Evolutionary conservation across 2,888 invertebrate genomes (phyloP).

Genomic region (Dicyrtoma fusca): DNA sequence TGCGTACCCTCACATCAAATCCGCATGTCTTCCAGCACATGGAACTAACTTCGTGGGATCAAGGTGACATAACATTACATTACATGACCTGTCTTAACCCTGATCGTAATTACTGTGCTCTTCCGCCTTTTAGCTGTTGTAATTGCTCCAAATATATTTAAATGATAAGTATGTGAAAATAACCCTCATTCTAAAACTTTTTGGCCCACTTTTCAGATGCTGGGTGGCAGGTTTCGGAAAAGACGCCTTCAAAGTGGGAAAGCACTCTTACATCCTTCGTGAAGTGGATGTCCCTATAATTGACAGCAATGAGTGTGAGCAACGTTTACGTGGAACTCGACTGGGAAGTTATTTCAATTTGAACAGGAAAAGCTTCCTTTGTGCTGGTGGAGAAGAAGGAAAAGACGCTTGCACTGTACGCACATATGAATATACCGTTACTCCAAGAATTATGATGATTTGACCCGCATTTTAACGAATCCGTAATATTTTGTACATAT

Average conservation of each 20-base stretch:
- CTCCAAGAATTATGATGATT: no score
- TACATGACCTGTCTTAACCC: no score
- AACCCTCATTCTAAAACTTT: no score
- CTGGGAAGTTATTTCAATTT: conserved; percentile 69
- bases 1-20: conserved; percentile 61
- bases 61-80: no score
- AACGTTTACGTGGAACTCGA: conserved; percentile 67
- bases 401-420: conserved; percentile 79
- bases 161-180: no score
- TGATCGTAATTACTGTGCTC: no score
- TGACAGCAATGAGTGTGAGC: conserved; percentile 69
- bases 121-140: no score
- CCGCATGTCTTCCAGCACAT: conserved; percentile 62
- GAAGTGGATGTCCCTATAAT: conserved; percentile 76
- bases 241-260: conserved; percentile 64
- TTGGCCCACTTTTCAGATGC: conserved; percentile 61
- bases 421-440: no score
- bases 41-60: conserved; percentile 38
- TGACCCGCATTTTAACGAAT: no score
- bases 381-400: conserved; percentile 74
- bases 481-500: background rate
- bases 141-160: no score
- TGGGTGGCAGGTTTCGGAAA: conserved; percentile 82
- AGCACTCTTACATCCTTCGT: conserved; percentile 71
- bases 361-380: conserved; percentile 71